Evolutionary conservation across 1,140 invertebrate species (phyloP).

Genomic region (Eciton burchellii): DNA sequence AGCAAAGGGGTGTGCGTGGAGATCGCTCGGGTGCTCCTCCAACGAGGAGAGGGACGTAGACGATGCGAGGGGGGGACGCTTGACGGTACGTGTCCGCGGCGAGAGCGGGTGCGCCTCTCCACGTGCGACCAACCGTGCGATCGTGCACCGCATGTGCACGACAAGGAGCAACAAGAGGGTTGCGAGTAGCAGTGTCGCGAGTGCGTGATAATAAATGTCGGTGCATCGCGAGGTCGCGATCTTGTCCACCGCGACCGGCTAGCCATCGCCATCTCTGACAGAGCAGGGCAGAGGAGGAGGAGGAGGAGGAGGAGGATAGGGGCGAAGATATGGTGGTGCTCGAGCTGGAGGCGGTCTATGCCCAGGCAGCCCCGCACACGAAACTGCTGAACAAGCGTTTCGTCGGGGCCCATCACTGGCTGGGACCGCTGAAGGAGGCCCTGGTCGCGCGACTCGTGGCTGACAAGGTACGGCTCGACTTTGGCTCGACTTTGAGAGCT

Average conservation of each 20-base stretch:
- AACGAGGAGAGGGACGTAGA: background rate
- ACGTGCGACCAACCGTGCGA: slow-evolving; percentile 2
- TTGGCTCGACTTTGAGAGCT: too few relatives aligned
- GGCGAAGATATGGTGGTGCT: slow-evolving; percentile 89
- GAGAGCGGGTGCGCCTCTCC: background rate
- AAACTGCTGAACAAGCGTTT: slow-evolving; percentile 95
- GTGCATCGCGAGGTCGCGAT: slow-evolving; percentile 22
- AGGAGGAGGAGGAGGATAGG: slow-evolving; percentile 24
- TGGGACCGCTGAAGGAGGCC: slow-evolving; percentile 89
- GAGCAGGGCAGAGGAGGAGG: slow-evolving; percentile 5
- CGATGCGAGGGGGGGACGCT: too few relatives aligned
- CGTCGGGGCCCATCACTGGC: slow-evolving; percentile 95
- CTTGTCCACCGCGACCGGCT: slow-evolving; percentile 62
- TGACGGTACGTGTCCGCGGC: slow-evolving; percentile 24
- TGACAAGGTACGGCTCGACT: slow-evolving; percentile 81
- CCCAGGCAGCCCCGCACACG: slow-evolving; percentile 91
- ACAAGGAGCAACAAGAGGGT: slow-evolving; percentile 17
- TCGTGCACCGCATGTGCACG: slow-evolving; percentile 19
- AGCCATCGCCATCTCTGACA: slow-evolving; percentile 48
- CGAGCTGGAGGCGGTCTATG: slow-evolving; percentile 90
- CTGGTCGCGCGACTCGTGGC: slow-evolving; percentile 83
- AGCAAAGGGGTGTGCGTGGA: slow-evolving; percentile 5
- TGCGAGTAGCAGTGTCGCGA: background rate
- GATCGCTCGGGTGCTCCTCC: background rate
- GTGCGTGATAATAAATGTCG: slow-evolving; percentile 52